These are phyloP conservation scores for Andrena cerasifolii DNA, from an alignment of 1,140 invertebrate species.

Conservation along the genomic window DNA sequence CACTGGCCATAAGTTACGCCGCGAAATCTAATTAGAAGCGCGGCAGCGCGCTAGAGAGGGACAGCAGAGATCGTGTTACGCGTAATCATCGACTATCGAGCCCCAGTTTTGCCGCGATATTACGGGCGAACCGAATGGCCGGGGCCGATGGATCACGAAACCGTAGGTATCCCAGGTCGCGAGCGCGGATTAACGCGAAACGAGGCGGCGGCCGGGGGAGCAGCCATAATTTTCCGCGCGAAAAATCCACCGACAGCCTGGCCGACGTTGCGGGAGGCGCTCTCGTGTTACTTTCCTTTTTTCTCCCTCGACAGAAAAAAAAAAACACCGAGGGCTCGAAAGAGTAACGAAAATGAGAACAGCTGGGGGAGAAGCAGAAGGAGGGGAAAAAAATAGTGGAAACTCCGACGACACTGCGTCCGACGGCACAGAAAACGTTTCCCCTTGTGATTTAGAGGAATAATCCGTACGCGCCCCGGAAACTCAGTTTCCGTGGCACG, in stretches of 20 bases:
- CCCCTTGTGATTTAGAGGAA: constrained; percentile 40
- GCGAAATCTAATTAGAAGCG: constrained; percentile 64
- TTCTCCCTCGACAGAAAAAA: not conserved
- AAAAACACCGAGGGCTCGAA: too few species aligned
- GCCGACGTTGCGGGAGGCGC: constrained; percentile 19
- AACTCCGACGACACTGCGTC: constrained; percentile 41
- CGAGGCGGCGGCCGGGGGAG: not conserved
- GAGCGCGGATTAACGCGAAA: constrained; percentile 14
- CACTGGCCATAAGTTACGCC: constrained; percentile 55
- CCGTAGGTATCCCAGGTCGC: not conserved
- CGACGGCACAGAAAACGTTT: constrained; percentile 43
- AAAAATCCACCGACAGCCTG: constrained; percentile 37
- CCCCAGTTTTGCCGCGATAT: not conserved
- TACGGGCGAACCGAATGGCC: not conserved
- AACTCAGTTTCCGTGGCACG: constrained; percentile 3
- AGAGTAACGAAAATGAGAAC: not conserved
- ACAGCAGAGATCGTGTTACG: constrained; percentile 12
- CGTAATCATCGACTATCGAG: constrained; percentile 44
- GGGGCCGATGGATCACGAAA: not conserved
- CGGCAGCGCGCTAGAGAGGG: too few species aligned
- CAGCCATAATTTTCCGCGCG: constrained; percentile 45
- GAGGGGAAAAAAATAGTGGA: constrained; percentile 32
- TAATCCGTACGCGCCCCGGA: constrained; percentile 35
- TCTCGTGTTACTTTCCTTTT: constrained; percentile 25
- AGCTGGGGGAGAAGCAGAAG: constrained; percentile 1